A percentile compares a stretch with the other conserved stretches of the same genome.
phyloP scores from a whole-genome alignment of 2,888 invertebrate species.

The Acrobasis suavella region DNA sequence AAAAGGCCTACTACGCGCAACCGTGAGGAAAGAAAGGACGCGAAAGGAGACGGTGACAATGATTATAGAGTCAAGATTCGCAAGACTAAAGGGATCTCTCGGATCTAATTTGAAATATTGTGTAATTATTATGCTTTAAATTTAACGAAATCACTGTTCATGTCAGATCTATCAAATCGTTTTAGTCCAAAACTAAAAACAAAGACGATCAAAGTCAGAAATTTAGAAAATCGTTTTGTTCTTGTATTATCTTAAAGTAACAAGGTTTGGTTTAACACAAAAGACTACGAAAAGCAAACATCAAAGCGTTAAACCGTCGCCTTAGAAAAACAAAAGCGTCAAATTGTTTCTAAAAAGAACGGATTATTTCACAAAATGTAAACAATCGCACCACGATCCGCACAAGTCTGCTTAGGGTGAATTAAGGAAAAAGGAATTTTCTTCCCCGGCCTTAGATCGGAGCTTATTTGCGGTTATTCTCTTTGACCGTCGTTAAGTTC shows the following conservation, averaged over 20 bases:
- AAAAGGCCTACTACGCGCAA: no score
- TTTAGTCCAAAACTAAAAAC: conserved; percentile 18
- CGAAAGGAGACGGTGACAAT: no score
- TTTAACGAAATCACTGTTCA: neutral
- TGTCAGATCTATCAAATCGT: conserved; percentile 8
- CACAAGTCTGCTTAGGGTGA: conserved; percentile 73
- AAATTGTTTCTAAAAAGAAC: conserved; percentile 50
- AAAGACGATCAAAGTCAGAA: conserved; percentile 22
- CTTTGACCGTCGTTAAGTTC: conserved; percentile 82
- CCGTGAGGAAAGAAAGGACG: no score
- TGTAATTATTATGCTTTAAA: neutral
- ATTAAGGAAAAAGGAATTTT: conserved; percentile 79
- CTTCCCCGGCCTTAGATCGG: conserved; percentile 74
- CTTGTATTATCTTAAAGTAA: conserved; percentile 21
- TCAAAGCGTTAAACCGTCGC: conserved; percentile 32
- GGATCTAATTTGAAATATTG: no score
- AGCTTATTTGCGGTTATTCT: conserved; percentile 82
- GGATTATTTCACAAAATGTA: conserved; percentile 69
- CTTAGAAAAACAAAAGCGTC: conserved; percentile 43
- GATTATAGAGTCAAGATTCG: no score
- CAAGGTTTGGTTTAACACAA: conserved; percentile 24
- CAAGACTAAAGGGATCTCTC: no score
- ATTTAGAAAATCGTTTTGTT: conserved; percentile 18
- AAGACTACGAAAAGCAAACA: conserved; percentile 23
- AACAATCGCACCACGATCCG: conserved; percentile 67